Evolutionary conservation across 2,113 vertebrate genomes (phyloP), one percentile per base, ranked within the genome.

Genomic region (Spermophilus dauricus): DNA sequence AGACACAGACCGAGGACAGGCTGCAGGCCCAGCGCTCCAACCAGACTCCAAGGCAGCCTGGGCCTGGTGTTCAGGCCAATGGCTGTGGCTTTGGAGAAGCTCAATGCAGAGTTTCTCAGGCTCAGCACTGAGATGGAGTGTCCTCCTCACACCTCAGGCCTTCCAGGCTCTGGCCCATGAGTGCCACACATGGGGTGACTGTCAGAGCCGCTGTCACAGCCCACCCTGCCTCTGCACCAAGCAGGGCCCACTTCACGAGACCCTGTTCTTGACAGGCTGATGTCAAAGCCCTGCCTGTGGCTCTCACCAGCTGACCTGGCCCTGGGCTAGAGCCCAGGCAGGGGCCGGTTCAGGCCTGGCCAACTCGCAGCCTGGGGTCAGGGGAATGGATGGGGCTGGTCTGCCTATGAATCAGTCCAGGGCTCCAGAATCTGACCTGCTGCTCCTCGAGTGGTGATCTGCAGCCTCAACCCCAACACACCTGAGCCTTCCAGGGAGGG

Each of bases 181-280:
- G 20, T n/a, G 42, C 16, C 1, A 11, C 30, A 24, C 8, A 20
- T 22, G 10, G 39, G 53, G 53, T 3, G 1, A 17, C 2, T 4
- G 18, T 28, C 61, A 42, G 28, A 12, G 51, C 34, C 4, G 4
- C 2, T 0, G 22, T 51, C 75, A 85, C 42, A 3, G 32, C 26
- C 53, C 30, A 51, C 48, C 48, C 37, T 32, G 17, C 30, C 53
- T 14, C 69, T 18, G 67, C n/a, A 22, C 42, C 1, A 5, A 28
- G 26, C 28, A 18, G 2, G 6, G 85, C 51, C 32, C 8, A 24
- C 30, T 14, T 69, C 16, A 11, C 8, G 42, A 37, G 10, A 3
- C 37, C 51, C 56, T 65, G 20, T 30, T 34, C 18, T 28, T 24
- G 75, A 42, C 26, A 1, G 32, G 17, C 53, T 30, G 4, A 28